Evolutionary conservation across 2,888 invertebrate genomes (phyloP).

Genomic region (Trichopria drosophilae): DNA sequence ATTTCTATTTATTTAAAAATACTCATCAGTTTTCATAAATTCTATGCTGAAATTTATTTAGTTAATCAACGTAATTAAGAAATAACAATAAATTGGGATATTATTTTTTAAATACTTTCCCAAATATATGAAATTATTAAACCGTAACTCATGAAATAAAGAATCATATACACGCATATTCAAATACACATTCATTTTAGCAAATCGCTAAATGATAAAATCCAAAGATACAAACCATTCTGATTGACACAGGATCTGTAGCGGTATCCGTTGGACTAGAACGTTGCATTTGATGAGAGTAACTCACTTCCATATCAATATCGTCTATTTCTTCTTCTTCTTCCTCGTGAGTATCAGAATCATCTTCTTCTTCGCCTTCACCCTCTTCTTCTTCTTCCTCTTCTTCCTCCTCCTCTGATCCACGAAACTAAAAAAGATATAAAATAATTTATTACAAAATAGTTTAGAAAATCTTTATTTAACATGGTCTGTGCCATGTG

Average conservation of each 20-base stretch:
- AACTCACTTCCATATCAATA: constrained; percentile 58
- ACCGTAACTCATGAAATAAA: too few species aligned
- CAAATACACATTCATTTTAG: neutral
- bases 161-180: too few species aligned
- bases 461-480: neutral
- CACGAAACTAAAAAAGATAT: constrained; percentile 39
- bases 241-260: constrained; percentile 52
- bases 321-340: constrained; percentile 57
- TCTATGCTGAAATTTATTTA: too few species aligned
- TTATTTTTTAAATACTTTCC: too few species aligned
- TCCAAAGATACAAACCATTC: constrained; percentile 52
- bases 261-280: constrained; percentile 53
- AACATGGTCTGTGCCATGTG: too few species aligned
- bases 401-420: constrained; percentile 53
- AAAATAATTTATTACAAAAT: too few species aligned
- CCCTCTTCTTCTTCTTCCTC: constrained; percentile 55
- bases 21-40: too few species aligned
- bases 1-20: too few species aligned
- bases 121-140: too few species aligned
- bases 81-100: too few species aligned
- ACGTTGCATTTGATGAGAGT: constrained; percentile 54
- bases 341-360: constrained; percentile 55
- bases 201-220: neutral
- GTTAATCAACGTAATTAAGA: too few species aligned
- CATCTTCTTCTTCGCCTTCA: constrained; percentile 56